A percentile compares a stretch with the other conserved stretches of the same genome.
These are phyloP conservation scores for Rhinopithecus roxellana DNA, from an alignment of 2,113 vertebrate species.

Conservation along the genomic window DNA sequence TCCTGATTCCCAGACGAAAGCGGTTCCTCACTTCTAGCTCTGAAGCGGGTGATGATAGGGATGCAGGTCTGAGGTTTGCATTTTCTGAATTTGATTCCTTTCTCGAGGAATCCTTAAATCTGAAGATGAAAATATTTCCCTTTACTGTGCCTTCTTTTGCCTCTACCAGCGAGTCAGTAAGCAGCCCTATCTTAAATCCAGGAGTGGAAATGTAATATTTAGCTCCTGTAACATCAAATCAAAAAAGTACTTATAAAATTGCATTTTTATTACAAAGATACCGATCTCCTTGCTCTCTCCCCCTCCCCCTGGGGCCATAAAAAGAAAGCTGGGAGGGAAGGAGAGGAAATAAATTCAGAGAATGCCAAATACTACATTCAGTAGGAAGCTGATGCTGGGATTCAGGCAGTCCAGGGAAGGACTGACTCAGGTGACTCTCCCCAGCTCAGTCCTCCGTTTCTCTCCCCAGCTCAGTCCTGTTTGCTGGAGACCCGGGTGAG, in stretches of 20 bases:
- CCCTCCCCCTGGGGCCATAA: constrained; percentile 48
- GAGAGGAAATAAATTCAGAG: constrained; percentile 59
- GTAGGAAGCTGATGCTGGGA: background rate
- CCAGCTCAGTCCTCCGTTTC: background rate
- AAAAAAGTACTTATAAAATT: constrained; percentile 28
- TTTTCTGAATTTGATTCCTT: constrained; percentile 37
- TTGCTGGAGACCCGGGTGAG: background rate
- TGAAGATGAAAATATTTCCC: constrained; percentile 64
- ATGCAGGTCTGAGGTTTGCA: constrained; percentile 67
- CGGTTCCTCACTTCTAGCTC: constrained; percentile 72
- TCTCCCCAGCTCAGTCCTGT: background rate
- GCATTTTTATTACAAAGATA: constrained; percentile 70
- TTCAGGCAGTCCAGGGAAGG: background rate
- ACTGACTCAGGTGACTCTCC: background rate
- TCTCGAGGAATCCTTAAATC: constrained; percentile 32
- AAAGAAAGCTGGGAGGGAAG: constrained; percentile 59
- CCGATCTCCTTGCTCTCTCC: constrained; percentile 15
- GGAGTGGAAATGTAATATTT: constrained; percentile 40
- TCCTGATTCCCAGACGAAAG: constrained; percentile 67
- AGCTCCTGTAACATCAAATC: constrained; percentile 19
- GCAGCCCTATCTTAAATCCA: background rate
- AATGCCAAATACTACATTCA: constrained; percentile 30
- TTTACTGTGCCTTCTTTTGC: constrained; percentile 4
- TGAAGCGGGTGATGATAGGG: constrained; percentile 50
- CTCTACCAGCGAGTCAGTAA: constrained; percentile 46